Percentiles rank a stretch among this genome's conserved stretches.
Evolutionary conservation across 1,140 invertebrate species (phyloP).

Genomic region (Zaprionus davidi): DNA sequence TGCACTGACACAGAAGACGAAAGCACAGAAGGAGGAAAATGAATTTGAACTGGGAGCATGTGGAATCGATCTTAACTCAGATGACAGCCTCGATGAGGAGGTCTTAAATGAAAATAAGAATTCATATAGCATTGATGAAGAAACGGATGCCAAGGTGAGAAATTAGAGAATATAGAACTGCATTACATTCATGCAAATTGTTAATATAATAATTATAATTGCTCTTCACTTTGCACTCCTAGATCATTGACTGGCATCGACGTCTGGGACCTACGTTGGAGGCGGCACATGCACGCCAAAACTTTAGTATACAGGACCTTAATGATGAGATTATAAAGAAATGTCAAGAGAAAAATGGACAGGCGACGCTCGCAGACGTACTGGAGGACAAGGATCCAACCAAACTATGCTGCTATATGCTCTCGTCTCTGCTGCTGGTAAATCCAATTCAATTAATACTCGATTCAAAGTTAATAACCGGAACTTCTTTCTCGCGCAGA

Average conservation of each 20-base stretch:
- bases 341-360: constrained; percentile 40
- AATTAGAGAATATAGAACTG: neutral
- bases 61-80: neutral
- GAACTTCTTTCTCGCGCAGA: constrained; percentile 22
- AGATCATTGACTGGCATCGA: constrained; percentile 75
- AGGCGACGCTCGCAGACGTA: constrained; percentile 58
- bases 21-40: neutral
- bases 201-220: neutral
- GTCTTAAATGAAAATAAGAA: neutral
- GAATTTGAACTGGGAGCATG: neutral
- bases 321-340: constrained; percentile 70
- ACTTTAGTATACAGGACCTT: constrained; percentile 70
- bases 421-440: constrained; percentile 71
- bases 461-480: too few relatives aligned
- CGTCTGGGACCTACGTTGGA: constrained; percentile 66
- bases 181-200: neutral
- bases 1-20: neutral
- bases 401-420: constrained; percentile 68
- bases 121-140: constrained; percentile 32
- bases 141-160: constrained; percentile 35
- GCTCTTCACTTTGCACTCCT: neutral
- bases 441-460: too few relatives aligned
- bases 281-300: constrained; percentile 70
- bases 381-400: constrained; percentile 61
- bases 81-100: constrained; percentile 1